phyloP scores from a whole-genome alignment of 1,140 invertebrate species.

The Bombus turneri region DNA sequence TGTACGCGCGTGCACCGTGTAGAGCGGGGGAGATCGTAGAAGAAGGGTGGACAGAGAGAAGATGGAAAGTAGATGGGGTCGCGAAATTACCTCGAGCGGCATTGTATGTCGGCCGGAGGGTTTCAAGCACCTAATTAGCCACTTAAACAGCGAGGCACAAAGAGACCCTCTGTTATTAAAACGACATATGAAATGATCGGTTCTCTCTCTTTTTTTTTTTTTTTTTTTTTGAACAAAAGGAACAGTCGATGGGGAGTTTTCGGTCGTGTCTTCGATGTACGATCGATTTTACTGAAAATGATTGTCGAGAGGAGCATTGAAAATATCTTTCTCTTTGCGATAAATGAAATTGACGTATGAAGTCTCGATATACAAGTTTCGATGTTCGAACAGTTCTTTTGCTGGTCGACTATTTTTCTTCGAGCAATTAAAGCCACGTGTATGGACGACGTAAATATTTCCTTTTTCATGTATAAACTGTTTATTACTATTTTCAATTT shows the following conservation, averaged over 20 bases:
- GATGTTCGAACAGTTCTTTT: too few relatives aligned
- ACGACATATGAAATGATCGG: conserved; percentile 66
- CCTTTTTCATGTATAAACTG: too few relatives aligned
- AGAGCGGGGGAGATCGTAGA: background rate
- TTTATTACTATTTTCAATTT: too few relatives aligned
- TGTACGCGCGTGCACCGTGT: background rate
- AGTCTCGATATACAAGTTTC: too few relatives aligned
- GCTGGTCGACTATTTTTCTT: too few relatives aligned
- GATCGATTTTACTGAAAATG: background rate
- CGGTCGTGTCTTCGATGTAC: background rate
- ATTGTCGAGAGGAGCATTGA: too few relatives aligned
- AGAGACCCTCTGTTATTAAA: conserved; percentile 72
- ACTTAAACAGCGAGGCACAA: conserved; percentile 73
- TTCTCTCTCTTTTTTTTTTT: background rate
- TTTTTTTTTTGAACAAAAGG: conserved; percentile 52
- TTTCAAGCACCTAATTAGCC: conserved; percentile 73
- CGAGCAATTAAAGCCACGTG: too few relatives aligned
- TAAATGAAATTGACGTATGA: too few relatives aligned
- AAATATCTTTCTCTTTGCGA: background rate
- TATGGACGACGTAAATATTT: too few relatives aligned
- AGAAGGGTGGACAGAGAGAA: conserved; percentile 5
- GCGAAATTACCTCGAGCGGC: conserved; percentile 70
- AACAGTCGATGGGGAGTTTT: conserved; percentile 40
- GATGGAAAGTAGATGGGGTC: conserved; percentile 44
- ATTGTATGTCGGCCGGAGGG: conserved; percentile 66